A percentile compares a stretch with the other conserved stretches of the same genome.
These are phyloP conservation scores for Lepidocyrtoides sp. DNA, from an alignment of 2,888 invertebrate genomes.

Conservation along the genomic window DNA sequence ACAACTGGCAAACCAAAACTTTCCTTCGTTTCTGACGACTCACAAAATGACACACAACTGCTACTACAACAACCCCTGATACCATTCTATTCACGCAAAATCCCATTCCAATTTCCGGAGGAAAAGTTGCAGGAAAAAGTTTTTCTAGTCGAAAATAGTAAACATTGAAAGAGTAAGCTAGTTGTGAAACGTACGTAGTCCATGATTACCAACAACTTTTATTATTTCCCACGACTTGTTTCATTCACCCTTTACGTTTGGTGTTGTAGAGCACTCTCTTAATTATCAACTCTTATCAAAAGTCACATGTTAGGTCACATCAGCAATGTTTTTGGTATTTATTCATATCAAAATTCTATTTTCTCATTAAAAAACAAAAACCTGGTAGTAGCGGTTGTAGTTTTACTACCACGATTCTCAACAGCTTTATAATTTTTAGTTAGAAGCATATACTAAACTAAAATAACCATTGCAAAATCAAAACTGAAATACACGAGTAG, in stretches of 20 bases:
- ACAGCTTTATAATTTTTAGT: not conserved
- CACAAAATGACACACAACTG: conserved; percentile 33
- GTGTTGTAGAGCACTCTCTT: not conserved
- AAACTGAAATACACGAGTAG: too few species aligned
- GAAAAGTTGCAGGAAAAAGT: conserved; percentile 35
- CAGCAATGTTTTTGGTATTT: not conserved
- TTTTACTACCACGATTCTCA: not conserved
- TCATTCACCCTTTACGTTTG: not conserved
- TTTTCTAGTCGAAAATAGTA: conserved; percentile 1
- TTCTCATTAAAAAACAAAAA: too few species aligned
- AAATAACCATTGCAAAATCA: conserved; percentile 16
- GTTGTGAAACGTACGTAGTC: not conserved
- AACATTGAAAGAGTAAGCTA: not conserved
- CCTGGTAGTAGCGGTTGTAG: too few species aligned
- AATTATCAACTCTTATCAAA: conserved; percentile 8
- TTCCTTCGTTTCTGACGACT: conserved; percentile 37
- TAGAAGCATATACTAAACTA: not conserved
- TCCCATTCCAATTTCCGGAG: conserved; percentile 49
- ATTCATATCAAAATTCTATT: not conserved
- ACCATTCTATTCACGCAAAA: not conserved
- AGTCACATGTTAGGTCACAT: not conserved
- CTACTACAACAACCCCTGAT: not conserved
- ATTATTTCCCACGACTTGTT: conserved; percentile 5
- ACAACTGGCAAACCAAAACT: conserved; percentile 32
- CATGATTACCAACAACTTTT: not conserved